These are phyloP conservation scores for Misgurnus mizolepis DNA, from an alignment of 2,113 vertebrate genomes.

Conservation along the genomic window DNA sequence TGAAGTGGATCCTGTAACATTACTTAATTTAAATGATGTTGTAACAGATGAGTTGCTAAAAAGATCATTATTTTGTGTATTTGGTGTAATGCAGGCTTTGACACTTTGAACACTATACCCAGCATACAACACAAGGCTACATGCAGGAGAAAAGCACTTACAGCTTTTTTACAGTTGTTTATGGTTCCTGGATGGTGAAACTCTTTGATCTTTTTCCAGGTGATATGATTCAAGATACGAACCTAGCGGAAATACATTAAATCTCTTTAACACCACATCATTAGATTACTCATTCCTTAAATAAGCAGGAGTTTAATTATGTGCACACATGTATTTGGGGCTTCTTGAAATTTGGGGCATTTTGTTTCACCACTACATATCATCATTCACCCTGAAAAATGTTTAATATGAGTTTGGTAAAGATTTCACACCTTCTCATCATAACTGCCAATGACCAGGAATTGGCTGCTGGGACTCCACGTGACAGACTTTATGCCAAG, in stretches of 20 bases:
- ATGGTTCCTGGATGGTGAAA: slow-evolving; percentile 83
- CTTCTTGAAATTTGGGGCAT: too few relatives aligned
- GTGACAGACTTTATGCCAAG: slow-evolving; percentile 86
- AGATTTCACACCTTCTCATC: slow-evolving; percentile 85
- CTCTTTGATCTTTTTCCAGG: slow-evolving; percentile 89
- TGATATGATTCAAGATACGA: slow-evolving; percentile 92
- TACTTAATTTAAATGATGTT: too few relatives aligned
- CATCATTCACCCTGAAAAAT: not conserved
- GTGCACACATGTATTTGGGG: not conserved
- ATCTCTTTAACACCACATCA: not conserved
- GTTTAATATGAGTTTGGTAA: not conserved
- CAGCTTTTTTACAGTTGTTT: slow-evolving; percentile 73
- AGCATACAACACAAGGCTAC: not conserved
- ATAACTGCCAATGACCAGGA: slow-evolving; percentile 92
- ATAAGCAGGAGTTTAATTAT: not conserved
- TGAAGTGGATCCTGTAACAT: too few relatives aligned
- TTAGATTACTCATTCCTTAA: too few relatives aligned
- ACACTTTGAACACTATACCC: too few relatives aligned
- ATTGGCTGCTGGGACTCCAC: slow-evolving; percentile 97
- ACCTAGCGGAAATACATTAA: slow-evolving; percentile 72
- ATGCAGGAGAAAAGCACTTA: slow-evolving; percentile 67
- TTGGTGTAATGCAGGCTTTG: too few relatives aligned
- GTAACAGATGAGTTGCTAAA: too few relatives aligned
- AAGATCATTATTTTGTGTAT: too few relatives aligned
- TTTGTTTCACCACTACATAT: too few relatives aligned